phyloP scores from a whole-genome alignment of 2,797 vertebrate genomes.

The Discoglossus pictus region DNA sequence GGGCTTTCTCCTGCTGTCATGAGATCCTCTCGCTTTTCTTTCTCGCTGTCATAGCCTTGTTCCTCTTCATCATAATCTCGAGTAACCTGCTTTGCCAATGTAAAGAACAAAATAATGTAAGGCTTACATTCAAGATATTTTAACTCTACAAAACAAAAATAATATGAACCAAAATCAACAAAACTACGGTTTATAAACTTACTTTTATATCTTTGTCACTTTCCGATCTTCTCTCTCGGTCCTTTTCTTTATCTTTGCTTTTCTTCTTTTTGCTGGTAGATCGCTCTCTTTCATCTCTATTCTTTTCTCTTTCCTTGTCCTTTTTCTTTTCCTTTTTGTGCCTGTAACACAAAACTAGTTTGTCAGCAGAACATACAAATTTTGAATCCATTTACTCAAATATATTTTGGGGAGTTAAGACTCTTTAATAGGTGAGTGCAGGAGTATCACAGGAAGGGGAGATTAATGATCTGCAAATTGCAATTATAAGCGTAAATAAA shows the following conservation, averaged over 20 bases:
- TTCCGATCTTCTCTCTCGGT: slow-evolving; percentile 86
- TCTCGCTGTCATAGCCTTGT: slow-evolving; percentile 95
- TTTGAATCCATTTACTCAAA: no score
- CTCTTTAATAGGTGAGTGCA: no score
- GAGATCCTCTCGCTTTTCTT: slow-evolving; percentile 80
- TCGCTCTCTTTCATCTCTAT: slow-evolving; percentile 85
- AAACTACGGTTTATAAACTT: slow-evolving; percentile 57
- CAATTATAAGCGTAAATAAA: no score
- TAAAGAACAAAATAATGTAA: slow-evolving; percentile 51
- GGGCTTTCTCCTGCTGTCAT: slow-evolving; percentile 71
- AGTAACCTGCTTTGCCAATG: slow-evolving; percentile 85
- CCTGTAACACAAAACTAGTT: slow-evolving; percentile 53
- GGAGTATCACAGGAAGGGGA: no score
- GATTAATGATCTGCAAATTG: no score
- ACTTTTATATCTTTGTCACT: slow-evolving; percentile 97
- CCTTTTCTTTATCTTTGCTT: slow-evolving; percentile 90
- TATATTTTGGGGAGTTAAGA: no score
- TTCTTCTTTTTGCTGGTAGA: slow-evolving; percentile 93
- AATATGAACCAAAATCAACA: not conserved
- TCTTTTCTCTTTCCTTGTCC: slow-evolving; percentile 87
- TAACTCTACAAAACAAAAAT: not conserved
- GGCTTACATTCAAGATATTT: slow-evolving; percentile 28
- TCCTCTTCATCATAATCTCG: slow-evolving; percentile 97
- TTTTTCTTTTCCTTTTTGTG: slow-evolving; percentile 97
- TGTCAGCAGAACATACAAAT: no score